Evolutionary conservation across 2,797 vertebrate species (phyloP).

Genomic region (Percopsis omiscomaycus): DNA sequence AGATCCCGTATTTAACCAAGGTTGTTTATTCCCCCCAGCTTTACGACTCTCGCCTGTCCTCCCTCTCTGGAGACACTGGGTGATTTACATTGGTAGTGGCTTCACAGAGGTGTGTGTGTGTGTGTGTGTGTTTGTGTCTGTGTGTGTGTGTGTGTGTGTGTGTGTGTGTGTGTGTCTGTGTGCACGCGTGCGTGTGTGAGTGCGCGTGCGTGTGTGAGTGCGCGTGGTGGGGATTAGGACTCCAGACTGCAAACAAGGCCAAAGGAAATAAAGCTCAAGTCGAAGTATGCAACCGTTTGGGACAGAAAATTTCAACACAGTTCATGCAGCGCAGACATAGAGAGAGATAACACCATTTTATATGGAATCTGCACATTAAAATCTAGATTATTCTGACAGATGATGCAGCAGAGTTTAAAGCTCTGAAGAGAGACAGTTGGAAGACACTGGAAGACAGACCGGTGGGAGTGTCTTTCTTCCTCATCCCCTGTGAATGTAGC

Average conservation of each 20-base stretch:
- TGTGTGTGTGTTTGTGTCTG: constrained; percentile 1
- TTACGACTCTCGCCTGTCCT: neutral
- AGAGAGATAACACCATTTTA: constrained; percentile 29
- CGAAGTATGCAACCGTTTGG: constrained; percentile 23
- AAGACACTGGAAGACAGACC: too few relatives aligned
- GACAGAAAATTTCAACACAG: constrained; percentile 18
- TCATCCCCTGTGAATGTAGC: constrained; percentile 3
- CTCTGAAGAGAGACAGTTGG: too few relatives aligned
- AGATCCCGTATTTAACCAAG: constrained; percentile 2
- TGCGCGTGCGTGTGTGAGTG: neutral
- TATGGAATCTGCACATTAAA: neutral
- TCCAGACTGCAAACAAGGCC: constrained; percentile 28
- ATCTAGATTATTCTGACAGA: constrained; percentile 20
- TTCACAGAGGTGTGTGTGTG: constrained; percentile 6
- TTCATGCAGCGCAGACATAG: constrained; percentile 1
- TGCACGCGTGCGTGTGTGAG: neutral
- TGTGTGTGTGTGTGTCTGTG: neutral
- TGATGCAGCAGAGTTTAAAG: neutral
- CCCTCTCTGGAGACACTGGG: constrained; percentile 3
- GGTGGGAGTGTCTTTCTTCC: constrained; percentile 5
- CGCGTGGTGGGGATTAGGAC: neutral
- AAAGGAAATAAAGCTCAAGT: constrained; percentile 37
- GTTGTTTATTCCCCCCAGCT: constrained; percentile 10
- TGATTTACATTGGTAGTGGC: constrained; percentile 18
- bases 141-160: neutral